phyloP scores from a whole-genome alignment of 23 tunicate genomes.

The Halocynthia roretzi region DNA sequence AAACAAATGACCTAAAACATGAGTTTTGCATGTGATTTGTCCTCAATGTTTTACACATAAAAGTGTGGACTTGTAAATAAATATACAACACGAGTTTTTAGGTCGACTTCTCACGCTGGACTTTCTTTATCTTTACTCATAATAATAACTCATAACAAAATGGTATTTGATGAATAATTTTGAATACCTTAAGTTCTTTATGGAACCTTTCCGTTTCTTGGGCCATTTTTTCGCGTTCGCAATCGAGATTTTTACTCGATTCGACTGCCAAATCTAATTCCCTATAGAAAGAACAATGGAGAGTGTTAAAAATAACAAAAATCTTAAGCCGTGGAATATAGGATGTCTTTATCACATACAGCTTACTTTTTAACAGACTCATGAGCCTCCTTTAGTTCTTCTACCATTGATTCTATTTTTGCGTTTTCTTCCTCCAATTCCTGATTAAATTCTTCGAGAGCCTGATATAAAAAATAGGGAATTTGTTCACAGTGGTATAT shows the following conservation, averaged over 20 bases:
- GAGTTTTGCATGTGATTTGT: background rate
- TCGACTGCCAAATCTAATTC: constrained; percentile 23
- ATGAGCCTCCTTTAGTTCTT: constrained; percentile 41
- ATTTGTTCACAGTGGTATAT: background rate
- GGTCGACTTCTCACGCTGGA: too few species aligned
- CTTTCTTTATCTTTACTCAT: background rate
- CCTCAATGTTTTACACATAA: background rate
- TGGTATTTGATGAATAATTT: background rate
- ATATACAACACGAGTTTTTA: background rate
- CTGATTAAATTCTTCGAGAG: constrained; percentile 39
- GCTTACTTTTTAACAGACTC: constrained; percentile 32
- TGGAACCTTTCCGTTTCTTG: constrained; percentile 26
- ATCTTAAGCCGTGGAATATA: background rate
- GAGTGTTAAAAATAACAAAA: background rate
- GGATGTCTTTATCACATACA: background rate
- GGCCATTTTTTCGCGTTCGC: constrained; percentile 22
- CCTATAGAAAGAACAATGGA: background rate
- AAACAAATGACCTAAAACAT: background rate
- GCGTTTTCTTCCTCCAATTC: constrained; percentile 45
- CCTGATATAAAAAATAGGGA: constrained; percentile 19
- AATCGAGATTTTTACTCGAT: constrained; percentile 17
- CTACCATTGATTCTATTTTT: constrained; percentile 38
- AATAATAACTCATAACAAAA: background rate
- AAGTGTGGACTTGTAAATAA: background rate
- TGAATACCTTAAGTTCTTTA: constrained; percentile 7